A percentile compares a stretch with the other conserved stretches of the same genome.
phyloP scores from a whole-genome alignment of 1,140 invertebrate genomes.

The Dolichoris vasculosae region DNA sequence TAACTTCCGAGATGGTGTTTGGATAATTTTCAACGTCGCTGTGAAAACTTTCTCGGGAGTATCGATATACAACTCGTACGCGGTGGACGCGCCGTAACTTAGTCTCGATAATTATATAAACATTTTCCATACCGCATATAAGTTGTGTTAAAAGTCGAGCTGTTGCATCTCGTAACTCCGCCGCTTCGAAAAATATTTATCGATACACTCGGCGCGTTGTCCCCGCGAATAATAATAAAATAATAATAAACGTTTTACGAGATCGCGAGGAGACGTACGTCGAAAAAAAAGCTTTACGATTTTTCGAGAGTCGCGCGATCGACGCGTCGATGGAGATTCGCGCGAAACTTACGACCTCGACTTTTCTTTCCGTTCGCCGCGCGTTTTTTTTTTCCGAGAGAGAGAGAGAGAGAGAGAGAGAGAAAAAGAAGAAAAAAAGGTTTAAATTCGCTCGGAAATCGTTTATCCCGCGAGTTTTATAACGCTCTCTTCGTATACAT shows the following conservation, averaged over 20 bases:
- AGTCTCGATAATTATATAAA: neutral
- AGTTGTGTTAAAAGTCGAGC: neutral
- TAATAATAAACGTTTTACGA: neutral
- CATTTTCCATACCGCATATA: neutral
- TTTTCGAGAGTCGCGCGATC: neutral
- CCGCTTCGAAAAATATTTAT: too few species aligned
- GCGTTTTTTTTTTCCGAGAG: too few species aligned
- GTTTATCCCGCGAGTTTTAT: neutral
- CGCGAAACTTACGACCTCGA: too few species aligned
- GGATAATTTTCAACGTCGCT: slow-evolving; percentile 39
- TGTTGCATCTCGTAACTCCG: neutral
- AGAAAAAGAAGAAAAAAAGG: too few species aligned
- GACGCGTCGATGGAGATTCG: neutral
- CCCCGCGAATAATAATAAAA: neutral
- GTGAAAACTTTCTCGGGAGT: slow-evolving; percentile 28
- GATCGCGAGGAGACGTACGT: neutral
- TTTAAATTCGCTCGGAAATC: neutral
- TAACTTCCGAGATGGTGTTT: slow-evolving; percentile 46
- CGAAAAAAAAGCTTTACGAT: neutral
- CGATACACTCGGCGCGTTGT: too few species aligned
- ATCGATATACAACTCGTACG: slow-evolving; percentile 6
- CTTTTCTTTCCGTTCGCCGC: neutral
- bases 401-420: too few species aligned
- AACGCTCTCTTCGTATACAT: neutral
- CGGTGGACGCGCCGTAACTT: neutral